These are phyloP conservation scores for Tridacna crocea DNA, from an alignment of 2,888 invertebrate species.

Conservation along the genomic window DNA sequence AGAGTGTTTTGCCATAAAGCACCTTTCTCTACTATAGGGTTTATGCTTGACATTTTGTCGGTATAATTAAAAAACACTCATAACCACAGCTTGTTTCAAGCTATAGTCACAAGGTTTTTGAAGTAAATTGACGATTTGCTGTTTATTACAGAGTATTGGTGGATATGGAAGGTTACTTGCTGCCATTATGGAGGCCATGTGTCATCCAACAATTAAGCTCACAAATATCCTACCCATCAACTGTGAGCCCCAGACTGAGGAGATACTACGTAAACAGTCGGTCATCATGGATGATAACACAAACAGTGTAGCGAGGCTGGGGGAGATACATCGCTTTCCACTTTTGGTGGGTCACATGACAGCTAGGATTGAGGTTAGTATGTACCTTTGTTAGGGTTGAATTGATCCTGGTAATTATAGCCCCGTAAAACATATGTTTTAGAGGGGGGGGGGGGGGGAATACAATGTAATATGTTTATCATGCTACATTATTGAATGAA, in stretches of 20 bases:
- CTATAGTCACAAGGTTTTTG: no score
- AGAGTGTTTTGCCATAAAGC: no score
- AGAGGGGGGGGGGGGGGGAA: no score
- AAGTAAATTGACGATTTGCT: no score
- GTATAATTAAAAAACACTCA: no score
- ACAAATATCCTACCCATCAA: slow-evolving; percentile 91
- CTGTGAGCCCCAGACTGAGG: slow-evolving; percentile 84
- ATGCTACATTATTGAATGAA: no score
- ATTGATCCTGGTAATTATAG: not conserved
- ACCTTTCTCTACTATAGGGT: no score
- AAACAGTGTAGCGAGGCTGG: slow-evolving; percentile 86
- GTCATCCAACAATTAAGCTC: slow-evolving; percentile 90
- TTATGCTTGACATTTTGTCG: no score
- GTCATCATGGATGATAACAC: slow-evolving; percentile 82
- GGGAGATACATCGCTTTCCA: slow-evolving; percentile 90
- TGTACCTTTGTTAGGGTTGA: not conserved
- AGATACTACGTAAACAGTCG: slow-evolving; percentile 78
- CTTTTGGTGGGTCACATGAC: slow-evolving; percentile 92
- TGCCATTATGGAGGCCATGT: slow-evolving; percentile 93
- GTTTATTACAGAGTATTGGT: slow-evolving; percentile 68
- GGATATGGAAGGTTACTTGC: slow-evolving; percentile 88
- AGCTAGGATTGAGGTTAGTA: slow-evolving; percentile 87
- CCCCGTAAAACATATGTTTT: not conserved
- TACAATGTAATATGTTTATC: no score
- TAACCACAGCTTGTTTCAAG: no score